Evolutionary conservation across 2,797 vertebrate species (phyloP).

Genomic region (Urocyon cinereoargenteus): DNA sequence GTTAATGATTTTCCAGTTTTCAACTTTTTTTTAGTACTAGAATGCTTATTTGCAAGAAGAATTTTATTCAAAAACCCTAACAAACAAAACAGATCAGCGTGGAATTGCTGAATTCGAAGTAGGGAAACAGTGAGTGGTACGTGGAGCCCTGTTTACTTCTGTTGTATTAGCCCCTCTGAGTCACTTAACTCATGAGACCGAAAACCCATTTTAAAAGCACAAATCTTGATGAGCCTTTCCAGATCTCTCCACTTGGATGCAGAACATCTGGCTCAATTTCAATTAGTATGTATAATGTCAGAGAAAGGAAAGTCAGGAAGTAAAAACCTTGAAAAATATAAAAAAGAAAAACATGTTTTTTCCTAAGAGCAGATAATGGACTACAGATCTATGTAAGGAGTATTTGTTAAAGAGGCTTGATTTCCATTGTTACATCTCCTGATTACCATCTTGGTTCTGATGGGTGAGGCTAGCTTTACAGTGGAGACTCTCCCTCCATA

Average conservation of each 20-base stretch:
- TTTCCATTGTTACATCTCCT: not conserved
- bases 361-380: conserved; percentile 40
- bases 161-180: not conserved
- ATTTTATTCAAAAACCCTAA: not conserved
- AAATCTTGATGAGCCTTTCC: not conserved
- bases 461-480: not conserved
- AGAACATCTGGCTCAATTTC: conserved; percentile 30
- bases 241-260: not conserved
- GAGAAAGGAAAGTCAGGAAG: conserved; percentile 18
- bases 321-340: not conserved
- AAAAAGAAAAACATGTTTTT: not conserved
- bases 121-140: fast-evolving
- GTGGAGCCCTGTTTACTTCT: not conserved
- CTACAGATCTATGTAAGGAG: not conserved
- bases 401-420: not conserved
- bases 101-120: not conserved
- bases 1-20: not conserved
- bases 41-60: conserved; percentile 38
- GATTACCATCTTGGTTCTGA: not conserved
- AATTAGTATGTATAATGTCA: not conserved
- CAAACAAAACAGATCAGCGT: not conserved
- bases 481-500: not conserved
- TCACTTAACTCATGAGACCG: not conserved
- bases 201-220: not conserved
- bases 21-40: not conserved